phyloP scores from a whole-genome alignment of 2,113 vertebrate species.

The Tamias sibiricus region DNA sequence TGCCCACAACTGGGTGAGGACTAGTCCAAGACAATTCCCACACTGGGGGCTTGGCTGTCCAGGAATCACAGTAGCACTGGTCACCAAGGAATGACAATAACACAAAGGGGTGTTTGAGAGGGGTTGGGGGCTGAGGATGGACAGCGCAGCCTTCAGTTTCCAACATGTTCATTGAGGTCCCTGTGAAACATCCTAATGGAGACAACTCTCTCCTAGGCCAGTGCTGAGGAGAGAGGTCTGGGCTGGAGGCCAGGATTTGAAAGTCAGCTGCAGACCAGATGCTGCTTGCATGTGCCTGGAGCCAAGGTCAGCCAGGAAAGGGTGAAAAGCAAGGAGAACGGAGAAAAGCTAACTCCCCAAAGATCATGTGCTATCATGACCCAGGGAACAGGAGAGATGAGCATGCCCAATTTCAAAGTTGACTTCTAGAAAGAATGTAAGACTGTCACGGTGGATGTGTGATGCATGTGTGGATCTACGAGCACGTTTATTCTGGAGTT shows the following conservation, averaged over 20 bases:
- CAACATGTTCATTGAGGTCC: background rate
- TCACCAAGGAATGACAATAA: background rate
- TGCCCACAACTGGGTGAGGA: background rate
- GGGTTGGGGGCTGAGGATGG: no score
- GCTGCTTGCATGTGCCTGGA: background rate
- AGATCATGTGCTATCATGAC: background rate
- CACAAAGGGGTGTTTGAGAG: background rate
- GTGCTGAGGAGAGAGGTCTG: background rate
- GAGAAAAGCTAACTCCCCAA: background rate
- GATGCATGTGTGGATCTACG: background rate
- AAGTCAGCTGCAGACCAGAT: background rate
- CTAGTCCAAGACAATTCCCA: background rate
- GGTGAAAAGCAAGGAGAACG: background rate
- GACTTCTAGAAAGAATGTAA: background rate
- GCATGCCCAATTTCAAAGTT: background rate
- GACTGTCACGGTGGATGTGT: background rate
- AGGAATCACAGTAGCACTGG: background rate
- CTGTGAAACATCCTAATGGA: background rate
- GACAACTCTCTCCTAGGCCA: no score
- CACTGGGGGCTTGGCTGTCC: background rate
- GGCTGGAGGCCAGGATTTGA: background rate
- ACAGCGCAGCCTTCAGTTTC: background rate
- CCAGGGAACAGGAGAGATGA: background rate
- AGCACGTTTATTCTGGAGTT: background rate
- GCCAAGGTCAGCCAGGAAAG: background rate